Evolutionary conservation across 2,113 vertebrate genomes (phyloP).

Genomic region (Trogon melanurus): DNA sequence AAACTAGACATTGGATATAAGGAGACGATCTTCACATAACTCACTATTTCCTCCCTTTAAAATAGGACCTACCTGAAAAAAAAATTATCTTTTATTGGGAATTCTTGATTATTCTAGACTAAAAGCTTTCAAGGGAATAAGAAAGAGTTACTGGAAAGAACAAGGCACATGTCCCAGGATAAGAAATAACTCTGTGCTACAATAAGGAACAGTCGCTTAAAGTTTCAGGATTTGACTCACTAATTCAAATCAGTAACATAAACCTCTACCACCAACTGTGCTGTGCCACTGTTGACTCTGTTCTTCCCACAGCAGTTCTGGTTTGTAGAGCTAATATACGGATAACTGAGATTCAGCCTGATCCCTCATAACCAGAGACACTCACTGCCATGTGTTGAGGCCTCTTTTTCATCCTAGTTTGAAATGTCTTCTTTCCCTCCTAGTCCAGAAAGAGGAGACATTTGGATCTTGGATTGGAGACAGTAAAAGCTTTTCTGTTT

Average conservation of each 20-base stretch:
- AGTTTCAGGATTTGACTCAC: neutral
- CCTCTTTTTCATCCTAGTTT: neutral
- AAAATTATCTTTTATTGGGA: neutral
- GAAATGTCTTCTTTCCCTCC: neutral
- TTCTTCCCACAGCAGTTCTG: neutral
- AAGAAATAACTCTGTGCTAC: neutral
- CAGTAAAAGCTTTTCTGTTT: constrained; percentile 3
- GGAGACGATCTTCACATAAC: neutral
- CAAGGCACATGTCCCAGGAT: neutral
- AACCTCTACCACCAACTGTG: neutral
- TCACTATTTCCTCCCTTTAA: neutral
- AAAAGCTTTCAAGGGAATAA: neutral
- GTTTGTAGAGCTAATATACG: neutral
- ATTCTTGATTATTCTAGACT: neutral
- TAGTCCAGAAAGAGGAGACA: neutral
- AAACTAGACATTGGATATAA: neutral
- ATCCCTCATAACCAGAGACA: neutral
- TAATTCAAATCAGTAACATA: neutral
- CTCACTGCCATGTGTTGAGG: neutral
- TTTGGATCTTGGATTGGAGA: neutral
- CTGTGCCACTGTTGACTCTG: neutral
- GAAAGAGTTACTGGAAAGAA: neutral
- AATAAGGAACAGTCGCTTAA: neutral
- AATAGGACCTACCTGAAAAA: neutral
- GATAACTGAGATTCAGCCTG: neutral